Conservation (phyloP, 1,140 invertebrate species). For the Zophobas morio region DNA sequence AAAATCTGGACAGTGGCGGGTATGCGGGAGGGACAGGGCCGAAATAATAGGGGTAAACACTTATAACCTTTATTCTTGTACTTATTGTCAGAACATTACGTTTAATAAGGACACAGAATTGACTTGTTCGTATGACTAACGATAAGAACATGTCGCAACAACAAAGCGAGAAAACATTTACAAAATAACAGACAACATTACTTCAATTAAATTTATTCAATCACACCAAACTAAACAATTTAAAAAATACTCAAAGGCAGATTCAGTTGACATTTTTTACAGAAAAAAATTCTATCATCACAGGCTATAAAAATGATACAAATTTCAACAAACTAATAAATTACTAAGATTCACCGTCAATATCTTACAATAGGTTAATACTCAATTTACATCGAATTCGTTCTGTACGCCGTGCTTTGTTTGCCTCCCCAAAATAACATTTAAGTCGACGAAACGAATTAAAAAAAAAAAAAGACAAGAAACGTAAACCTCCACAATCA, state of each 20-base stretch:
- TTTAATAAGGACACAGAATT: constrained; percentile 48
- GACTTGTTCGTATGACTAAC: constrained; percentile 38
- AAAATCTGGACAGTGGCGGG: too few relatives aligned
- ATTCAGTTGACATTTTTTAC: constrained; percentile 42
- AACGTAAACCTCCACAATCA: constrained; percentile 30
- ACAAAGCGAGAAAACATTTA: constrained; percentile 33
- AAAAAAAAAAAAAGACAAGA: neutral
- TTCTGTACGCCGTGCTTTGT: neutral
- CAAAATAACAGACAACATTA: constrained; percentile 51
- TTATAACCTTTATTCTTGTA: constrained; percentile 53
- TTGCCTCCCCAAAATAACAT: constrained; percentile 19
- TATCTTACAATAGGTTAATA: constrained; percentile 31
- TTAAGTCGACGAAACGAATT: constrained; percentile 34
- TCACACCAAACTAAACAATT: constrained; percentile 57
- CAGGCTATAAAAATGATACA: constrained; percentile 54
- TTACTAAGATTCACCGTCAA: constrained; percentile 41
- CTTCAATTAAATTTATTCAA: constrained; percentile 58
- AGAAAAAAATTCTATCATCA: constrained; percentile 53
- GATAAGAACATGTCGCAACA: constrained; percentile 23
- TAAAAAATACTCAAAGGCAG: constrained; percentile 58
- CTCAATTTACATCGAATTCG: neutral
- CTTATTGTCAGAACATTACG: constrained; percentile 61
- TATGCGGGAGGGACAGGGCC: too few relatives aligned
- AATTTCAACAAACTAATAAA: constrained; percentile 44
- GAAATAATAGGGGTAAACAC: constrained; percentile 25